A percentile compares a stretch with the other conserved stretches of the same genome.
Conservation (phyloP, 2,797 vertebrate species). For the Chloroceryle inda region DNA sequence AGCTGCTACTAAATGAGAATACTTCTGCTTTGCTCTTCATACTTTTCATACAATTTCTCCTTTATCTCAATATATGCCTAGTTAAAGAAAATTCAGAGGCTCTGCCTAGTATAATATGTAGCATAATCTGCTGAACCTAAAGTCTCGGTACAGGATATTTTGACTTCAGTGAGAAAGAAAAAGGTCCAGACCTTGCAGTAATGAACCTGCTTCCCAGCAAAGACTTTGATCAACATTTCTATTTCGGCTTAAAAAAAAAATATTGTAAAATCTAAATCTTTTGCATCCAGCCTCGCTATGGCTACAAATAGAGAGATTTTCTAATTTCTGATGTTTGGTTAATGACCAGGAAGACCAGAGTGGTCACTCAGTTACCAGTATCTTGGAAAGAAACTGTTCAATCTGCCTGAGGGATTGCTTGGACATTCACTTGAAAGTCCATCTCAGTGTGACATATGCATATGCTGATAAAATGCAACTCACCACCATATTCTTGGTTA, state of each 20-base stretch:
- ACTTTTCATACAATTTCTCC: neutral
- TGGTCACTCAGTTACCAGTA: neutral
- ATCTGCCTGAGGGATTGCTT: neutral
- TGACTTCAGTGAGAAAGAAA: neutral
- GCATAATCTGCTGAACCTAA: neutral
- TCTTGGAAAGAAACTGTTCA: neutral
- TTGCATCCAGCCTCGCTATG: neutral
- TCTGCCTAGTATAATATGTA: too few relatives aligned
- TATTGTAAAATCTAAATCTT: neutral
- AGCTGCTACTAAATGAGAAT: neutral
- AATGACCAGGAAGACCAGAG: neutral
- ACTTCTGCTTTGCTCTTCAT: neutral
- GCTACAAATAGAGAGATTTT: neutral
- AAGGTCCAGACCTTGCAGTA: neutral
- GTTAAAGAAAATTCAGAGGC: neutral
- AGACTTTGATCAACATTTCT: neutral
- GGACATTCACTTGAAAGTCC: constrained; percentile 11
- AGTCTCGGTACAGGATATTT: neutral
- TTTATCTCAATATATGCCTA: neutral
- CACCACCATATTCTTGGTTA: neutral
- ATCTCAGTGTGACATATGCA: neutral
- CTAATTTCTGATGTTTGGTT: neutral
- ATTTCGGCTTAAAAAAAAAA: neutral
- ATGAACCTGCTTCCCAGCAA: neutral
- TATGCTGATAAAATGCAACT: constrained; percentile 23